Conservation (phyloP, 2,113 vertebrate genomes). For the Scomber japonicus region DNA sequence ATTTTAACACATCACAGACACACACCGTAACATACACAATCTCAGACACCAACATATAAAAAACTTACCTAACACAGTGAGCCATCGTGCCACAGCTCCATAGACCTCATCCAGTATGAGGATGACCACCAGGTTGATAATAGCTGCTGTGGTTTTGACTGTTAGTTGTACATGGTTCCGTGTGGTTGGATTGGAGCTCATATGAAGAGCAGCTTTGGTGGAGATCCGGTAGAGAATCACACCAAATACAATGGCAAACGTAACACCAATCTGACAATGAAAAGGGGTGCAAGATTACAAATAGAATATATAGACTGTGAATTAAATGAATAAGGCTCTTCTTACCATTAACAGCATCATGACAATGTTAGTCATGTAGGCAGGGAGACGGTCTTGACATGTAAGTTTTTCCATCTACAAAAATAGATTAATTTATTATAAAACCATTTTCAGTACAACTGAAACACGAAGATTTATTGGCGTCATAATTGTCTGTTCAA, state of each 20-base stretch:
- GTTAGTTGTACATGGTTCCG: constrained; percentile 92
- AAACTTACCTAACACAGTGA: constrained; percentile 92
- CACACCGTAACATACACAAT: too few relatives aligned
- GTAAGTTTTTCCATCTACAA: constrained; percentile 93
- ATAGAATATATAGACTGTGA: not conserved
- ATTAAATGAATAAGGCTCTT: not conserved
- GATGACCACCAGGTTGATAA: constrained; percentile 98
- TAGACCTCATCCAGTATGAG: constrained; percentile 98
- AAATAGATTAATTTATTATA: constrained; percentile 62
- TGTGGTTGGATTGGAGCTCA: constrained; percentile 92
- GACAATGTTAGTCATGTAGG: constrained; percentile 94
- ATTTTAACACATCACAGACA: too few relatives aligned
- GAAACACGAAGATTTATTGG: not conserved
- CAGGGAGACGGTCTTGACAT: constrained; percentile 93
- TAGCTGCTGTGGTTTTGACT: constrained; percentile 95
- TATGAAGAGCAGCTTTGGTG: constrained; percentile 92
- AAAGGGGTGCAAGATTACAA: not conserved
- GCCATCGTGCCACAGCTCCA: constrained; percentile 94
- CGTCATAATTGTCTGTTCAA: not conserved
- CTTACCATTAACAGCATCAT: constrained; percentile 97
- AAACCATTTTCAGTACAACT: not conserved
- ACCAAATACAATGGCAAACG: constrained; percentile 96
- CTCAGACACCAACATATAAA: not conserved
- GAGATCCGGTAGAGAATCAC: constrained; percentile 98
- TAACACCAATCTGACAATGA: constrained; percentile 90